A percentile compares a stretch with the other conserved stretches of the same genome.
Evolutionary conservation across 2,113 vertebrate species (phyloP).

Genomic region (Lucifuga dentata): DNA sequence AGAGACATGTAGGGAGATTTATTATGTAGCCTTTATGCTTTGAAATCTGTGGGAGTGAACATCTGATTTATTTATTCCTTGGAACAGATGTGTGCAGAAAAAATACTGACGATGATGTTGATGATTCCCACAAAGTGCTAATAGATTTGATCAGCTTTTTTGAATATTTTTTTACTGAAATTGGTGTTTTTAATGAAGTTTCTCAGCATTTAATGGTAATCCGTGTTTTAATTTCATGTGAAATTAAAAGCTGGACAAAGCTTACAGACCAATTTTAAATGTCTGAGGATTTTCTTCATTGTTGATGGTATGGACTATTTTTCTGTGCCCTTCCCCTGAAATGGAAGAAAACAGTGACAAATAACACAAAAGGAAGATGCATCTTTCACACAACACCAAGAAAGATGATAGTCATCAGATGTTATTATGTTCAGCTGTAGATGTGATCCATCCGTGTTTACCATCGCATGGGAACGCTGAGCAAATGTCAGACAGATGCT

Average conservation of each 20-base stretch:
- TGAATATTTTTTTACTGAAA: constrained; percentile 11
- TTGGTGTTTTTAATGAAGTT: constrained; percentile 31
- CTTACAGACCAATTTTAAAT: background rate
- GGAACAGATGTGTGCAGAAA: too few species aligned
- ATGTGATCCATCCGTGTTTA: constrained; percentile 59
- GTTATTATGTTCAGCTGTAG: constrained; percentile 50
- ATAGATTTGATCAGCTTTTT: background rate
- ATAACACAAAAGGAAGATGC: constrained; percentile 30
- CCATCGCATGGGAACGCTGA: constrained; percentile 47
- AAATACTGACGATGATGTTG: too few species aligned
- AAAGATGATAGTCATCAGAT: constrained; percentile 60
- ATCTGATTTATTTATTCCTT: too few species aligned
- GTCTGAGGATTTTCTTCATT: background rate
- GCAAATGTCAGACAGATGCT: constrained; percentile 68
- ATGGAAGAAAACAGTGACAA: constrained; percentile 40
- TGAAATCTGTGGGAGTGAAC: too few species aligned
- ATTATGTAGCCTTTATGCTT: too few species aligned
- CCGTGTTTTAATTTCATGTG: background rate
- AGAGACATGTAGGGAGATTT: too few species aligned
- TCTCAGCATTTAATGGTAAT: constrained; percentile 15
- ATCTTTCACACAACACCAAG: constrained; percentile 45
- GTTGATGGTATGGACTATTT: constrained; percentile 15
- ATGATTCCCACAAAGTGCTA: too few species aligned
- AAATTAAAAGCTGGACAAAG: background rate
- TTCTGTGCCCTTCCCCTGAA: constrained; percentile 7